Conservation (phyloP, 2,113 vertebrate species). For the Catharus fuscescens region DNA sequence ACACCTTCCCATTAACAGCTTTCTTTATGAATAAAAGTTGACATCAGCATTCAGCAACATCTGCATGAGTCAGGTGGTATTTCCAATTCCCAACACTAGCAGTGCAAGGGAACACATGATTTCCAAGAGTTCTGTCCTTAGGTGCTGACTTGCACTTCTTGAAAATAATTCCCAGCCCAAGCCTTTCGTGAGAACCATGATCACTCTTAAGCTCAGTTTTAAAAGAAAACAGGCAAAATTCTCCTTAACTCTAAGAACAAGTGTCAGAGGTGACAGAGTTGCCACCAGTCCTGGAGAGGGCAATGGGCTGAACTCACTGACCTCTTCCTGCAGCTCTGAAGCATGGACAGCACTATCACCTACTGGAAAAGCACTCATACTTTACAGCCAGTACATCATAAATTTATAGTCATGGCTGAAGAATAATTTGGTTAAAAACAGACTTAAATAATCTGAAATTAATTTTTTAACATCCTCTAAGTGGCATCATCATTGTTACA, state of each 20-base stretch:
- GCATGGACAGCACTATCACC: neutral
- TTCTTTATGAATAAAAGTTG: neutral
- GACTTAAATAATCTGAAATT: neutral
- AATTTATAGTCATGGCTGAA: neutral
- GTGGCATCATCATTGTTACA: neutral
- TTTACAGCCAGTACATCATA: neutral
- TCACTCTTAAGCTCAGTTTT: neutral
- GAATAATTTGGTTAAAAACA: neutral
- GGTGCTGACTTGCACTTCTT: neutral
- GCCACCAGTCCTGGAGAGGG: neutral
- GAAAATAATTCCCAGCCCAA: neutral
- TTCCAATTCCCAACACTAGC: neutral
- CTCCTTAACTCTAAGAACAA: neutral
- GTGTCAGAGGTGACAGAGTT: neutral
- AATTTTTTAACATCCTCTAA: neutral
- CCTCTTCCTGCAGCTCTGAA: neutral
- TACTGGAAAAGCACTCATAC: neutral
- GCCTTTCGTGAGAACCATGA: neutral
- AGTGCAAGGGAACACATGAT: neutral
- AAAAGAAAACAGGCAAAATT: neutral
- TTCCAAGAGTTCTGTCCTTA: slow-evolving; percentile 13
- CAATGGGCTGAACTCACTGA: neutral
- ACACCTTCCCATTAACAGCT: neutral
- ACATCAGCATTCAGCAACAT: neutral
- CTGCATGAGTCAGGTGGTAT: neutral